These are phyloP conservation scores for Spisula solida DNA, from an alignment of 2,888 invertebrate genomes.

Conservation along the genomic window DNA sequence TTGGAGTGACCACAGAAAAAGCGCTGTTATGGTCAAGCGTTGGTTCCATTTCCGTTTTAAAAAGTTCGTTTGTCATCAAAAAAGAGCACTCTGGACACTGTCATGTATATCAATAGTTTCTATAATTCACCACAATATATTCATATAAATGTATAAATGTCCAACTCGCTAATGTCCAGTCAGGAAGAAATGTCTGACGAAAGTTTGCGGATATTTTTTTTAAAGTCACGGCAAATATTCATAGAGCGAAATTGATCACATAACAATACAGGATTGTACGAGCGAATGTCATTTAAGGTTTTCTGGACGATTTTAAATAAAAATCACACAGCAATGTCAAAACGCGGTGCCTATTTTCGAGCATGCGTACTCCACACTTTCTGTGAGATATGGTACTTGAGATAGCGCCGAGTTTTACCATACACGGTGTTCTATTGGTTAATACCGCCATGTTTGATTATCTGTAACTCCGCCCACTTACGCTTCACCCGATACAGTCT, in stretches of 20 bases:
- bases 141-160: not conserved
- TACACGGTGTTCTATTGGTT: conserved; percentile 33
- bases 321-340: conserved; percentile 39
- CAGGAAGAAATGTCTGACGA: not conserved
- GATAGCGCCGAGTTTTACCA: conserved; percentile 37
- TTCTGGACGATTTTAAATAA: conserved; percentile 34
- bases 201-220: not conserved
- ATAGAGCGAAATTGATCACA: not conserved
- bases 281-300: not conserved
- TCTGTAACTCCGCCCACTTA: conserved; percentile 23
- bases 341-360: conserved; percentile 34
- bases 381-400: conserved; percentile 23
- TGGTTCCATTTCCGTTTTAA: conserved; percentile 45
- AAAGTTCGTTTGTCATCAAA: conserved; percentile 56
- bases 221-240: not conserved
- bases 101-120: not conserved
- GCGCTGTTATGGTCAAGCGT: conserved; percentile 72
- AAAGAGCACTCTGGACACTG: conserved; percentile 53
- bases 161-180: not conserved
- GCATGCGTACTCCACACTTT: conserved; percentile 49
- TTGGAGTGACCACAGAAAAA: conserved; percentile 75
- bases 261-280: conserved; percentile 2
- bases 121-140: not conserved
- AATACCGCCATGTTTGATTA: conserved; percentile 28
- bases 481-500: conserved; percentile 14